These are phyloP conservation scores for Monochamus saltuarius DNA, from an alignment of 1,140 invertebrate species.

Conservation along the genomic window DNA sequence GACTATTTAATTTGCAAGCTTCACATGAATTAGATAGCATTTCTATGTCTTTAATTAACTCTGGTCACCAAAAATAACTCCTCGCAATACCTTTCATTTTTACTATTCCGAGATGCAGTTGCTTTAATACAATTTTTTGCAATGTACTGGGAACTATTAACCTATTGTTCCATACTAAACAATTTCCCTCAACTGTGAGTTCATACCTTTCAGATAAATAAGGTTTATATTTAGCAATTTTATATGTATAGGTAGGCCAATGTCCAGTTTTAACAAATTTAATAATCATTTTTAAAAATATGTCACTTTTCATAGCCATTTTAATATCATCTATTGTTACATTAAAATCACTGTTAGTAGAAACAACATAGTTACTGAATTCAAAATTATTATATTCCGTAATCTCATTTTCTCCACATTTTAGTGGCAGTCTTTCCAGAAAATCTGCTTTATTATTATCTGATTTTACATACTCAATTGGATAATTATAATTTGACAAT, in stretches of 20 bases:
- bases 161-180: slow-evolving; percentile 17
- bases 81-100: slow-evolving; percentile 16
- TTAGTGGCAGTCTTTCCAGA: background rate
- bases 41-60: slow-evolving; percentile 19
- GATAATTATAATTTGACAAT: slow-evolving; percentile 1
- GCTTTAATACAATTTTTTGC: background rate
- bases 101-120: slow-evolving; percentile 17
- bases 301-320: no score
- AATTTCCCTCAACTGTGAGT: background rate
- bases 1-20: slow-evolving; percentile 7
- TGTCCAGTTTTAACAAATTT: no score
- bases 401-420: background rate
- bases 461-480: background rate
- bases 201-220: slow-evolving; percentile 9
- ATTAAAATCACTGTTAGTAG: no score
- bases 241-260: no score
- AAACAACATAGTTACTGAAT: no score
- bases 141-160: slow-evolving; percentile 17
- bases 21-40: slow-evolving; percentile 7
- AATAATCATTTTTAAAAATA: no score
- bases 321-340: no score
- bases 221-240: background rate
- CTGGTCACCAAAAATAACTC: slow-evolving; percentile 22
- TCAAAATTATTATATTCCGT: no score
- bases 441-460: slow-evolving; percentile 7